Evolutionary conservation across 2,797 vertebrate genomes (phyloP).

Genomic region (Taenioides sp.): DNA sequence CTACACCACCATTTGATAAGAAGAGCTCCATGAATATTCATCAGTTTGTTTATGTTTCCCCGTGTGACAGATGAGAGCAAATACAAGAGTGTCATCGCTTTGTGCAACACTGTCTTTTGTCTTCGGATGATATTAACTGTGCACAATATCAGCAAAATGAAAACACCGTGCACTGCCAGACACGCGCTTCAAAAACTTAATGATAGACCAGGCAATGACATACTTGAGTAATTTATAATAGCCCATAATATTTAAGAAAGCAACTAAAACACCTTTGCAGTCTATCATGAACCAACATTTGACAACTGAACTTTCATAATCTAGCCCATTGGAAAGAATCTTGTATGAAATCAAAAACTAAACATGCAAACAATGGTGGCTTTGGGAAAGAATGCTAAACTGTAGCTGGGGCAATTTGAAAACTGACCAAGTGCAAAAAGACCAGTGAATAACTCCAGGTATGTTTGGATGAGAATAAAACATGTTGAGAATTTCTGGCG

Average conservation of each 20-base stretch:
- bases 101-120: slow-evolving; percentile 20
- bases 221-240: not conserved
- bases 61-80: slow-evolving; percentile 42
- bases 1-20: slow-evolving; percentile 44
- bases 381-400: too few relatives aligned
- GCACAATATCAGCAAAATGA: slow-evolving; percentile 7
- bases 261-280: not conserved
- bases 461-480: too few relatives aligned
- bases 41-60: slow-evolving; percentile 48
- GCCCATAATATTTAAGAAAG: not conserved
- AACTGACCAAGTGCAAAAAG: not conserved
- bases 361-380: too few relatives aligned
- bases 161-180: slow-evolving; percentile 3
- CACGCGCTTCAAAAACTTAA: not conserved
- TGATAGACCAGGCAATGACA: not conserved
- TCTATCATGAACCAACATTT: not conserved
- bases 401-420: not conserved
- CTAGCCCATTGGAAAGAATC: not conserved
- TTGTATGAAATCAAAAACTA: not conserved
- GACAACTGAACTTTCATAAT: not conserved
- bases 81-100: slow-evolving; percentile 30
- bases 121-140: slow-evolving; percentile 19
- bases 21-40: slow-evolving; percentile 62
- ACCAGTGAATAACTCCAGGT: not conserved
- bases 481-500: too few relatives aligned